Evolutionary conservation across 2,797 vertebrate genomes (phyloP).

Genomic region (Eutrigla gurnardus): DNA sequence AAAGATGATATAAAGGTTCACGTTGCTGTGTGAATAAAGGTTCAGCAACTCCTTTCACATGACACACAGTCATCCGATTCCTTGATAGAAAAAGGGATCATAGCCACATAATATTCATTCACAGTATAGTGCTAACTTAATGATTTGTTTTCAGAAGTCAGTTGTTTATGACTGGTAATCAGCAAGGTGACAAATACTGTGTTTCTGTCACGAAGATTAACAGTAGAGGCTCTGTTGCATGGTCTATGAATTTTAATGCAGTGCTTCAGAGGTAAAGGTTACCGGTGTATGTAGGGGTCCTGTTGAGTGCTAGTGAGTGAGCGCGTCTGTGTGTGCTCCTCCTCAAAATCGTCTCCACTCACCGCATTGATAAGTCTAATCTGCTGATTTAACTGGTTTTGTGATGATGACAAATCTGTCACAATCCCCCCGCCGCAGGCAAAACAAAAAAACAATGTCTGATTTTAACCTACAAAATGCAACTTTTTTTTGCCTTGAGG

Average conservation of each 20-base stretch:
- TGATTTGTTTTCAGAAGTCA: conserved; percentile 15
- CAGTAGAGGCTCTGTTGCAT: conserved; percentile 21
- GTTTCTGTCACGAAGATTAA: conserved; percentile 43
- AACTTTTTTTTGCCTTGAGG: conserved; percentile 24
- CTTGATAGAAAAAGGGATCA: background rate
- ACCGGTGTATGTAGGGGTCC: conserved; percentile 32
- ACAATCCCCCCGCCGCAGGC: conserved; percentile 8
- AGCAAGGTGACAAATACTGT: conserved; percentile 10
- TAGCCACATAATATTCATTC: conserved; percentile 16
- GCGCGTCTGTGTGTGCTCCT: background rate
- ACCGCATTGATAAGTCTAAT: conserved; percentile 20
- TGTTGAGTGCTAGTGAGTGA: conserved; percentile 1
- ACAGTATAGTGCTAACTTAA: background rate
- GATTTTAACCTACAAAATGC: conserved; percentile 14
- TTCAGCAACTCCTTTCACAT: background rate
- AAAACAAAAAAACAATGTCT: background rate
- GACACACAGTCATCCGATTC: background rate
- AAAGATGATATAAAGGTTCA: background rate
- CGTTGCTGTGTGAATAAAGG: too few relatives aligned
- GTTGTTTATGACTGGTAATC: conserved; percentile 18
- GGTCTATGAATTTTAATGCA: conserved; percentile 56
- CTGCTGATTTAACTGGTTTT: conserved; percentile 23
- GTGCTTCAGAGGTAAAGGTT: conserved; percentile 50
- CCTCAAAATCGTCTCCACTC: background rate
- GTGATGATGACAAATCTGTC: background rate